Evolutionary conservation across 2,888 invertebrate species (phyloP).

Genomic region (Cotesia congregata): DNA sequence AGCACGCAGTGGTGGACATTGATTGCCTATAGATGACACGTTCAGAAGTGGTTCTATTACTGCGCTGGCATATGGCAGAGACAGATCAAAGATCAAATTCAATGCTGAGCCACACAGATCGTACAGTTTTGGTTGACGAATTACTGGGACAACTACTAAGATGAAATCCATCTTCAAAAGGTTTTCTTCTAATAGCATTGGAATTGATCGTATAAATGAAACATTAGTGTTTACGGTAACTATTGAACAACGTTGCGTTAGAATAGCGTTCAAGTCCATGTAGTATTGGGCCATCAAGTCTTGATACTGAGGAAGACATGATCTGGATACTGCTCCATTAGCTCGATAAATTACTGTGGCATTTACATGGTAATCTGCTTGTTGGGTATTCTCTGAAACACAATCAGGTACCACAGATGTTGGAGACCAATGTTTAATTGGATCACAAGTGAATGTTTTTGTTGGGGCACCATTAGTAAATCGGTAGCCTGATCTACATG

Average conservation of each 20-base stretch:
- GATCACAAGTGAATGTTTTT: conserved; percentile 89
- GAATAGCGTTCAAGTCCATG: conserved; percentile 81
- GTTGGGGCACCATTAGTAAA: conserved; percentile 92
- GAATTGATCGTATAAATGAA: conserved; percentile 86
- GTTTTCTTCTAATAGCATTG: conserved; percentile 87
- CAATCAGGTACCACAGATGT: conserved; percentile 94
- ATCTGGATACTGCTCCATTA: conserved; percentile 88
- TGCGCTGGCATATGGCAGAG: conserved; percentile 92
- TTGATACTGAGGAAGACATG: conserved; percentile 88
- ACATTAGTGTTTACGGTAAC: conserved; percentile 96
- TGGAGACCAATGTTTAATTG: conserved; percentile 87
- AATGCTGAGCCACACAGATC: conserved; percentile 95
- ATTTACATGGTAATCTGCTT: conserved; percentile 94
- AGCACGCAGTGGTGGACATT: conserved; percentile 92
- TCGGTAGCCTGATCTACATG: conserved; percentile 88
- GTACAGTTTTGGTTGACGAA: conserved; percentile 91
- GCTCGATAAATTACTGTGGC: conserved; percentile 89
- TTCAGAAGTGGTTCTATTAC: conserved; percentile 91
- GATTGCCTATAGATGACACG: conserved; percentile 90
- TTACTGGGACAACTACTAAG: conserved; percentile 87
- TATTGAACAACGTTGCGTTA: conserved; percentile 93
- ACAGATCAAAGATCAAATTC: conserved; percentile 92
- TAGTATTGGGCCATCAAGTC: conserved; percentile 87
- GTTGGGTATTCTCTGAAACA: conserved; percentile 94
- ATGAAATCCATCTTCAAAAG: conserved; percentile 92